phyloP scores from a whole-genome alignment of 1,140 invertebrate species.

The Camponotus pennsylvanicus region DNA sequence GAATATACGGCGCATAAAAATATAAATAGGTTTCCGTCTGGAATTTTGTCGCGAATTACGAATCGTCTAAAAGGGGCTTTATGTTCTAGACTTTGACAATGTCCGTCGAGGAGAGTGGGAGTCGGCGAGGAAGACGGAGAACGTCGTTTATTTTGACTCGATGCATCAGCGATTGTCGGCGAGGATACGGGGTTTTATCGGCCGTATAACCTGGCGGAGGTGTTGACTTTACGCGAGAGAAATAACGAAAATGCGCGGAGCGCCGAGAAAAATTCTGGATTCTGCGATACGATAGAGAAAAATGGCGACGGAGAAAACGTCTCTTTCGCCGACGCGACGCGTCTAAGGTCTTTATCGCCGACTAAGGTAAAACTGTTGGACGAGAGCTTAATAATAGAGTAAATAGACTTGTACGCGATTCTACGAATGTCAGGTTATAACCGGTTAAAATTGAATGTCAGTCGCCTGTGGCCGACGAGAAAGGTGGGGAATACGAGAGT shows the following conservation, averaged over 20 bases:
- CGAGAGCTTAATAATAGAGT: constrained; percentile 35
- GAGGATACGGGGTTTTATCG: not conserved
- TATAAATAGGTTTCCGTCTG: not conserved
- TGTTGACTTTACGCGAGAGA: not conserved
- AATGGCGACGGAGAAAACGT: not conserved
- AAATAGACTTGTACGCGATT: constrained; percentile 29
- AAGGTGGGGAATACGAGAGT: constrained; percentile 7
- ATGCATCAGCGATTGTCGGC: constrained; percentile 36
- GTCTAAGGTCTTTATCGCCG: not conserved
- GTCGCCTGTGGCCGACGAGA: not conserved
- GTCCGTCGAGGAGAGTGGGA: constrained; percentile 23
- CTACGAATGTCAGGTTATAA: constrained; percentile 54
- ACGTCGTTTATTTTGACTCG: constrained; percentile 62
- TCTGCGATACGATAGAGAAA: not conserved
- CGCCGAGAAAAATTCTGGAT: not conserved
- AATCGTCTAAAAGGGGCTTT: constrained; percentile 11
- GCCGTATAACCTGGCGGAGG: not conserved
- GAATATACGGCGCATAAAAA: no score
- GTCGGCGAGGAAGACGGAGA: constrained; percentile 38
- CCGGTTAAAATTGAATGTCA: constrained; percentile 59
- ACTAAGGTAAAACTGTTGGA: not conserved
- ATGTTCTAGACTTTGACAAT: constrained; percentile 15
- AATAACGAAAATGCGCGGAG: not conserved
- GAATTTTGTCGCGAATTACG: not conserved
- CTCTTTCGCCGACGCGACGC: not conserved